Evolutionary conservation across 2,113 vertebrate species (phyloP).

Genomic region (Sinocyclocheilus anophthalmus): DNA sequence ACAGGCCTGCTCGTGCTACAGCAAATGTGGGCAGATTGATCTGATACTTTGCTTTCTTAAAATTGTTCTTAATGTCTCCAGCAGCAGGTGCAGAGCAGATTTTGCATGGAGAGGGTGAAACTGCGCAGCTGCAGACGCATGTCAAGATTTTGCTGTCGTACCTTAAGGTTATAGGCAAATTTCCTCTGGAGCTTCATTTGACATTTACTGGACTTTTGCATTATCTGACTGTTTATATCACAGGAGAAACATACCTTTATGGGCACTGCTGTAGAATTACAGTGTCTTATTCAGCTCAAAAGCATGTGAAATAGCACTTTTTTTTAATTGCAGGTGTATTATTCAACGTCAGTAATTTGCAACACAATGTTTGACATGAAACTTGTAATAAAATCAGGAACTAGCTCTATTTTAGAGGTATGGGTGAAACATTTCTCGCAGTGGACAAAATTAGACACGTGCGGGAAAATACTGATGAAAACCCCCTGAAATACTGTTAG

Average conservation of each 20-base stretch:
- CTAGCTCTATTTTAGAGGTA: constrained; percentile 33
- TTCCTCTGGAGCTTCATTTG: not conserved
- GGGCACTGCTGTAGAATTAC: not conserved
- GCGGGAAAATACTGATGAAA: constrained; percentile 26
- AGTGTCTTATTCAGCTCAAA: not conserved
- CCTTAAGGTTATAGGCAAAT: not conserved
- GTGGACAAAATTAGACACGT: not conserved
- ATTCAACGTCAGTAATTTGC: not conserved
- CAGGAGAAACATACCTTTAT: not conserved
- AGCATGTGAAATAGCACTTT: not conserved
- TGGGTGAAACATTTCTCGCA: constrained; percentile 23
- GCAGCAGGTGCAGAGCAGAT: not conserved
- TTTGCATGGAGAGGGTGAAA: not conserved
- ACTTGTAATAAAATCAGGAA: constrained; percentile 55
- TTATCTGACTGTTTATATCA: not conserved
- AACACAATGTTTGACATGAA: constrained; percentile 15
- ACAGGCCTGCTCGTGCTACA: constrained; percentile 1
- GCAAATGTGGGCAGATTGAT: not conserved
- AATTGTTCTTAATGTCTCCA: constrained; percentile 3
- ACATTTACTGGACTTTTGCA: not conserved
- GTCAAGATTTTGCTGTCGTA: not conserved
- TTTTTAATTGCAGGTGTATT: not conserved
- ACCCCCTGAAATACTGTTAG: not conserved
- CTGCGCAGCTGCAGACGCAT: not conserved
- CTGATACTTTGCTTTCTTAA: not conserved